Base-by-base conservation (phyloP, 2,888 invertebrate species). In the Cheiracanthium punctorium region DNA sequence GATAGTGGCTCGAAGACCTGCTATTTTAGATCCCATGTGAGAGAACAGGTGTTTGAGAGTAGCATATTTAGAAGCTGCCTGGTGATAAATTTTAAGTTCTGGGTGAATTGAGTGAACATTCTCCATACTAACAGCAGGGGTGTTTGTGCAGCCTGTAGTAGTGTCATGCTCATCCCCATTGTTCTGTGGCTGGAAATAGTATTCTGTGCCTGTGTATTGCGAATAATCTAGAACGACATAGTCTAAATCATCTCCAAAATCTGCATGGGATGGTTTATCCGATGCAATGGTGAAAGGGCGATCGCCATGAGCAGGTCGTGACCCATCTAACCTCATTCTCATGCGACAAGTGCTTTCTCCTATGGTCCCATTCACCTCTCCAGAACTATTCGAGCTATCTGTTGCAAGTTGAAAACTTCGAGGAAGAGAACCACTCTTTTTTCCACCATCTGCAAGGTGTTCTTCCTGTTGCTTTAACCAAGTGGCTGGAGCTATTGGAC, bases 361-460 rank as follows among this genome's bases (percentile, higher is more conserved):
- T 8, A 12, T 30, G 12, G 12, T 24, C 24, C 20, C 33, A 48
- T 71, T 86, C 8, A 8, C 12, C 8, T 74, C 74, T 1, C 48
- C 41, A 7, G 69, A 32, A 7, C 48, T 69, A 4, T 74, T 32
- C 14, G 48, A 1, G 30, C 70, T 74, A 28, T 82, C 87, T n/a
- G 79, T 24, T n/a, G 32, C 92, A 33, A 94, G 93, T 91, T 95
- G 95, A 90, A 96, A 96, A 90, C 95, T 95, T 89, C 96, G 93
- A 0, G 96, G 96, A 79, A 96, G 91, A 0, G 96, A 96, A 29
- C 95, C 96, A 17, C 95, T 94, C 91, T 96, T 96, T 90, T 94
- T 94, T 76, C 93, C 93, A 0, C 94, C 93, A 4, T 94, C 94
- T 0, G 91, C 95, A 79, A 95, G 93, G 90, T 95, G 94, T 89